Conservation (phyloP, 2,797 vertebrate species). For the Pangasius mekongensis region DNA sequence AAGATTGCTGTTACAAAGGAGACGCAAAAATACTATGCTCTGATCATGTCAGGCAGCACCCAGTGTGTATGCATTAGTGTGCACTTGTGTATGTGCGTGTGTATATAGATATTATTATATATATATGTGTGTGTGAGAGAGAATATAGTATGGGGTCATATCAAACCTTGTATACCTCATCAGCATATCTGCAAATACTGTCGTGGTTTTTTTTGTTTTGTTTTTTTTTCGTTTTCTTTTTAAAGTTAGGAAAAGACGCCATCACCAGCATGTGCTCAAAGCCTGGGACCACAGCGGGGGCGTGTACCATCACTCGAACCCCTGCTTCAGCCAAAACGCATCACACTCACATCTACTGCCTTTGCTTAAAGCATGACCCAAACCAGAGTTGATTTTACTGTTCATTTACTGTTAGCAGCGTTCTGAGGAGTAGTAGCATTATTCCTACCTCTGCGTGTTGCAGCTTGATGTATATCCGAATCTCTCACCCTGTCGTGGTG, state of each 20-base stretch:
- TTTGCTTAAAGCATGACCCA: conserved; percentile 58
- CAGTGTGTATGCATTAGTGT: conserved; percentile 38
- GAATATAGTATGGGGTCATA: conserved; percentile 54
- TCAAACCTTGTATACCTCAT: conserved; percentile 81
- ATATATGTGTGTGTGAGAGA: conserved; percentile 61
- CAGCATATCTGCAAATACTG: conserved; percentile 83
- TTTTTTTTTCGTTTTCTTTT: conserved; percentile 40
- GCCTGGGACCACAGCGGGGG: conserved; percentile 74
- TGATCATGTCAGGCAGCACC: conserved; percentile 45
- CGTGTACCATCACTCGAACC: conserved; percentile 54
- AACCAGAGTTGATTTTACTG: conserved; percentile 52
- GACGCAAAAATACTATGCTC: conserved; percentile 45
- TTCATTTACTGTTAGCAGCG: neutral
- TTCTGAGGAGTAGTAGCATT: conserved; percentile 75
- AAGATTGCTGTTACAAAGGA: conserved; percentile 49
- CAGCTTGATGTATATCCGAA: conserved; percentile 72
- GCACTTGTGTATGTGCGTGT: conserved; percentile 57
- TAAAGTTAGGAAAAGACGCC: conserved; percentile 76
- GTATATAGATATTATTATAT: conserved; percentile 52
- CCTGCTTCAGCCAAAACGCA: conserved; percentile 56
- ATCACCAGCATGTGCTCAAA: conserved; percentile 77
- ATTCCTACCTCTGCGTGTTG: conserved; percentile 83
- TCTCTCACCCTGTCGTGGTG: conserved; percentile 69
- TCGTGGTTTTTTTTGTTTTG: conserved; percentile 57
- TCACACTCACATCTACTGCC: conserved; percentile 57